phyloP scores from a whole-genome alignment of 2,797 vertebrate species.

The Allobates femoralis region DNA sequence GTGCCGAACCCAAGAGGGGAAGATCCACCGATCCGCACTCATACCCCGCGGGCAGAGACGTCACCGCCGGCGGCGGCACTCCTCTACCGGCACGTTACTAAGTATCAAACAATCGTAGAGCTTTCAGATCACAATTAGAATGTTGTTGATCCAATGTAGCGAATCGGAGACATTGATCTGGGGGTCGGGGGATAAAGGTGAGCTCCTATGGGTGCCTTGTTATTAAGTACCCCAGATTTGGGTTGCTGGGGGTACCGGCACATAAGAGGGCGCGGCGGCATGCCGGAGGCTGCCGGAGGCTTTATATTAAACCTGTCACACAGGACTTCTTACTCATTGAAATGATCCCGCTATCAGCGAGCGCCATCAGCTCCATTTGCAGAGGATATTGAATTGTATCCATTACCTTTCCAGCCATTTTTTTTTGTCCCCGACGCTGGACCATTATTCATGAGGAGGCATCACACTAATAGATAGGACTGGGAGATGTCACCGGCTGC shows the following conservation, averaged over 20 bases:
- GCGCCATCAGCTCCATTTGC: slow-evolving; percentile 1
- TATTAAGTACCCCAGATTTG: not conserved
- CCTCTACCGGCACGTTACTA: not conserved
- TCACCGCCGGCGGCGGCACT: not conserved
- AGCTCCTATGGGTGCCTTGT: not conserved
- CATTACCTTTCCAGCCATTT: not conserved
- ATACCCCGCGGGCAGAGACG: not conserved
- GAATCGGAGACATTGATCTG: too few relatives aligned
- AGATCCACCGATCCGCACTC: not conserved
- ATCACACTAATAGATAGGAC: not conserved
- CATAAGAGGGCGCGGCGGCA: not conserved
- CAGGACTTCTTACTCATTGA: slow-evolving; percentile 3
- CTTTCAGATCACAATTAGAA: not conserved
- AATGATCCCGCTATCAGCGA: slow-evolving; percentile 3
- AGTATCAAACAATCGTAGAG: not conserved
- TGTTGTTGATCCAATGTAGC: not conserved
- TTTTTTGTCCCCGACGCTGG: not conserved
- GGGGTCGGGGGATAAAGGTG: not conserved
- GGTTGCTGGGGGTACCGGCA: not conserved
- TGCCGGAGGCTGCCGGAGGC: not conserved
- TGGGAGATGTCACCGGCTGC: not conserved
- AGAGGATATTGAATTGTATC: slow-evolving; percentile 11
- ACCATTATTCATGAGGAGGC: slow-evolving; percentile 1
- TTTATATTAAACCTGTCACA: slow-evolving; percentile 12
- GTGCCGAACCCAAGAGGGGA: slow-evolving; percentile 37